Conservation (phyloP, 1,140 invertebrate genomes). For the Drosophila busckii region DNA sequence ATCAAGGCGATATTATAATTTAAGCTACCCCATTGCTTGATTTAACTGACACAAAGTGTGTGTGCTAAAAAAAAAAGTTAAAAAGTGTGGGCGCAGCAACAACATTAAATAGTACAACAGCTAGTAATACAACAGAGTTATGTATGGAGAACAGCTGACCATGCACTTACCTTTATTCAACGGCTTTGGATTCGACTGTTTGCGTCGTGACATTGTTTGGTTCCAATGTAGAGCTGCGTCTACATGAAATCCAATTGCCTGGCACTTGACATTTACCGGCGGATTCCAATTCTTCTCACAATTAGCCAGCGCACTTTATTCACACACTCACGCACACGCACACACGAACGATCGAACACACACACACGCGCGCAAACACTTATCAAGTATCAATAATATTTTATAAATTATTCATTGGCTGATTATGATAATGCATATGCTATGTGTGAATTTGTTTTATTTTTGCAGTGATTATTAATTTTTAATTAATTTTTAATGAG, state of each 20-base stretch:
- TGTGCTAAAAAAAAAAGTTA: slow-evolving; percentile 28
- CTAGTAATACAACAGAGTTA: too few relatives aligned
- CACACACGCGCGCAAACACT: slow-evolving; percentile 9
- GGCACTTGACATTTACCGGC: slow-evolving; percentile 51
- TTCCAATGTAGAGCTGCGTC: slow-evolving; percentile 40
- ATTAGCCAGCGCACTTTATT: neutral
- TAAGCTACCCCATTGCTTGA: too few relatives aligned
- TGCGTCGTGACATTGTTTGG: slow-evolving; percentile 80
- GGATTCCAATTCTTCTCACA: slow-evolving; percentile 9
- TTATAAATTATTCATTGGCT: slow-evolving; percentile 39
- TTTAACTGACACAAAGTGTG: slow-evolving; percentile 43
- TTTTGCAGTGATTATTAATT: slow-evolving; percentile 36
- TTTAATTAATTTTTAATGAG: slow-evolving; percentile 67
- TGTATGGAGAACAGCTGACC: too few relatives aligned
- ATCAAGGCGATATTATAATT: slow-evolving; percentile 7
- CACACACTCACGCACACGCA: slow-evolving; percentile 17
- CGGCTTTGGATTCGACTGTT: slow-evolving; percentile 81
- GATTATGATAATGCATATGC: slow-evolving; percentile 21
- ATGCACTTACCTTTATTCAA: slow-evolving; percentile 80
- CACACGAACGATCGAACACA: neutral
- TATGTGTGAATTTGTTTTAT: slow-evolving; percentile 10
- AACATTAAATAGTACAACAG: slow-evolving; percentile 31
- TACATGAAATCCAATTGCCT: slow-evolving; percentile 49
- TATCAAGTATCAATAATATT: slow-evolving; percentile 30
- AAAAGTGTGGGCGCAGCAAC: slow-evolving; percentile 12